Base-by-base conservation (phyloP, 2,113 vertebrate species). In the Mobula birostris region DNA sequence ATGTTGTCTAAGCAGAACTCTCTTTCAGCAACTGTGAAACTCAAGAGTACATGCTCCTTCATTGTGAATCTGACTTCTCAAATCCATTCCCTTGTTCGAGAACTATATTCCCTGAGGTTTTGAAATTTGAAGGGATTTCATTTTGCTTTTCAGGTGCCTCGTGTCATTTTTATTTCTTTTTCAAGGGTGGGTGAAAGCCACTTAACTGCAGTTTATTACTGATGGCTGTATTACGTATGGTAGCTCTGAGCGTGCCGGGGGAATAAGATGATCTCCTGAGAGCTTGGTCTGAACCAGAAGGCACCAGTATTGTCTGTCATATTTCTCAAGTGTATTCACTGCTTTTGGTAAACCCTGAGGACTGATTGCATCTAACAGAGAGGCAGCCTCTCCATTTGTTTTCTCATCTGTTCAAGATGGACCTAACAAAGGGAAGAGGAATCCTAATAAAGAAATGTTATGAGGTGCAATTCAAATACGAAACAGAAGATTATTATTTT, bases 11-110 rank as follows among this genome's bases (percentile, higher is more conserved):
- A 90, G 85, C 85, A 90, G 85, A 90, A 68, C 61, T 32, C 27
- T 27, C 85, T 90, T 90, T 90, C 85, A 90, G 61, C 29, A 90
- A 90, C 85, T 90, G 85, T 85, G 48, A 85, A 85, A 79, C 77
- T 36, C n/a, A 61, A 36, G 82, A 58, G 56, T 61, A 85, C 29
- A 29, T 88, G 27, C 27, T 77, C 29, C 2, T 90, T n/a, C 29
- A 32, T 90, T 90, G n/a, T 90, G 61, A 63, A 88, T 66, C 85
- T 66, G 61, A 66, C 85, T 32, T n/a, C 85, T 88, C 61, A 32
- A 90, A 90, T 90, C n/a, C 14, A 90, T 90, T 90, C 61, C 61
- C 61, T 19, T 68, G 15, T 90, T 90, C n/a, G 21, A 19, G 29
- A 66, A 66, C 66, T 90, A 29, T 90, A 12, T 90, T 90, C 29